Evolutionary conservation across 2,113 vertebrate species (phyloP), one percentile per base, ranked within the genome.

Genomic region (Saimiri boliviensis): DNA sequence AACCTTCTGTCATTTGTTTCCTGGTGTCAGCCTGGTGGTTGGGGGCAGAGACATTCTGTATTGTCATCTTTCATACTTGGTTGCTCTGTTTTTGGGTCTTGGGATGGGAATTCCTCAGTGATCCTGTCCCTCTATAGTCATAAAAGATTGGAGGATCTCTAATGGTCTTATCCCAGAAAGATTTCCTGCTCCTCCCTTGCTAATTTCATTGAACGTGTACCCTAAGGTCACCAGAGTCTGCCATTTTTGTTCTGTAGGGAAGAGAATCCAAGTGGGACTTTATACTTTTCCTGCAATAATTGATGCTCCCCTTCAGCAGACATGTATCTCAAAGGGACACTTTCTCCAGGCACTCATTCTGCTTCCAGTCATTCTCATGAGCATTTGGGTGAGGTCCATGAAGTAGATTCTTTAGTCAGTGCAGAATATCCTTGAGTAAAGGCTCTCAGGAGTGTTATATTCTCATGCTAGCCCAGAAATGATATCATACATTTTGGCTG

Each of bases 141-240:
- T 14, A 91, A 32, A 86, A 12, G n/a, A 71, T 58, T 19, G 16
- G 56, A 86, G 16, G 1, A 47, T 45, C 40, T 25, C 19, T 52
- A 23, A 12, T 54, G 13, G 8, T 52, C 11, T 13, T 27, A 21
- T 56, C 1, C 6, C 47, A 21, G 54, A 54, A 45, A 49, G 3
- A 49, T 21, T 25, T 32, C 8, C 14, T 54, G 25, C 0, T 13
- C 17, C 12, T 63, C 45, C 6, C 37, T 49, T 79, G 32, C 14
- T 58, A 16, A 17, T 13, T 77, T 6, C 35, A 49, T 0, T 37
- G 49, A 86, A 1, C 74, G 30, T 79, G 52, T 71, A 6, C 20
- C 1, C 17, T 66, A 16, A 6, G 6, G 49, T 16, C 35, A 16
- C 2, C 3, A 58, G 17, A 8, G 5, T 37, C 21, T 52, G 6